phyloP scores from a whole-genome alignment of 2,888 invertebrate genomes.

The Eumerus sabulonum region DNA sequence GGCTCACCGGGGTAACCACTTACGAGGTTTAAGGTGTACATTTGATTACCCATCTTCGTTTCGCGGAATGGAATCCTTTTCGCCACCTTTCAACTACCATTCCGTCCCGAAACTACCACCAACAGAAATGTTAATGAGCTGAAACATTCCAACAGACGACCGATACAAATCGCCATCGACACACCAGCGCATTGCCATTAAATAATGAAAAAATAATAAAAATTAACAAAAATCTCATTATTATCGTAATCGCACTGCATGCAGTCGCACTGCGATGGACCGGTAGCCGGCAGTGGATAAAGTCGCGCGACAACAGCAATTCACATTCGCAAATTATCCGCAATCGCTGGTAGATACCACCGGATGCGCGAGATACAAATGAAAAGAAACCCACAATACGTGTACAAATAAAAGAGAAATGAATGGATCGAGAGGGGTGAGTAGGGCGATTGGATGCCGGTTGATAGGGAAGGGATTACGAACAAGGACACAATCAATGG shows the following conservation, averaged over 20 bases:
- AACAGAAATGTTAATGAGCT: constrained; percentile 57
- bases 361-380: constrained; percentile 38
- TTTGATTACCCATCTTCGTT: neutral
- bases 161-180: constrained; percentile 58
- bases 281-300: constrained; percentile 16
- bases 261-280: constrained; percentile 5
- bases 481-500: constrained; percentile 56
- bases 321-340: constrained; percentile 63
- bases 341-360: constrained; percentile 28
- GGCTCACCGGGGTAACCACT: neutral
- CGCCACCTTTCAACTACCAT: neutral
- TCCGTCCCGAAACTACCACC: neutral
- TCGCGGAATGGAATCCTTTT: neutral
- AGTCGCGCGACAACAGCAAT: constrained; percentile 48
- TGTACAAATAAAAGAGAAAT: too few relatives aligned
- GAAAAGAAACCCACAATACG: neutral
- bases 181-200: constrained; percentile 34
- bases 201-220: constrained; percentile 64
- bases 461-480: constrained; percentile 47
- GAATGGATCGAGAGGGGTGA: too few relatives aligned
- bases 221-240: constrained; percentile 66
- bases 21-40: neutral
- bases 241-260: constrained; percentile 65
- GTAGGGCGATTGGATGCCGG: too few relatives aligned
- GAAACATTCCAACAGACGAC: constrained; percentile 34